Evolutionary conservation across 2,888 invertebrate species (phyloP), one percentile per base, ranked within the genome.

Genomic region (Bugula neritina): DNA sequence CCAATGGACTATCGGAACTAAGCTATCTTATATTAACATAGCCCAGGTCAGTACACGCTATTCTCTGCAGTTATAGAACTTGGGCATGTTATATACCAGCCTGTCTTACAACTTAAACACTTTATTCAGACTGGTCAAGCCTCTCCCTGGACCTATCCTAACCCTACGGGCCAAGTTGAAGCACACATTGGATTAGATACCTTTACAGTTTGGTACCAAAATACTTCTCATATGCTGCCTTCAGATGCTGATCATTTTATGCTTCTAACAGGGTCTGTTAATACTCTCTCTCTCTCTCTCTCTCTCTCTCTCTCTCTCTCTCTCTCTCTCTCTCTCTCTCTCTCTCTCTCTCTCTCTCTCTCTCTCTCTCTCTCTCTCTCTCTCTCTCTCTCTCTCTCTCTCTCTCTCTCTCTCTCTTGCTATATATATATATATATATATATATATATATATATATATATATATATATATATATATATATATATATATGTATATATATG

Each of bases 321-420:
- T 25, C 57, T 57, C 57, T n/a, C 25, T 57, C 57, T 57, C 25
- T n/a, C 57, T 57, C 25, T 57, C 57, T 25, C 57, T 57, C 25
- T 57, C 57, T n/a, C 57, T 57, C 57, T 57, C 57, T 21, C 52
- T 52, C 57, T 57, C 57, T n/a, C 57, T 57, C 57, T 57, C 57
- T n/a, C 57, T 25, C 57, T 57, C 57, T n/a, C 57, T 57, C 57
- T 57, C 57, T n/a, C 57, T 57, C 25, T n/a, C 57, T n/a, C 57
- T 25, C 57, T 57, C 57, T n/a, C 57, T 25, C 57, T 57, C 57
- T 57, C 57, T 25, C 57, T 25, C 25, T 57, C 57, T 25, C 57
- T 57, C 57, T 57, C 57, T 25, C 57, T 57, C 13, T 57, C 57
- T 57, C 57, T 25, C 5, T 57, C 23, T n/a, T n/a, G n/a, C n/a